These are phyloP conservation scores for Potorous gilbertii DNA, from an alignment of 2,797 vertebrate genomes.

Conservation along the genomic window DNA sequence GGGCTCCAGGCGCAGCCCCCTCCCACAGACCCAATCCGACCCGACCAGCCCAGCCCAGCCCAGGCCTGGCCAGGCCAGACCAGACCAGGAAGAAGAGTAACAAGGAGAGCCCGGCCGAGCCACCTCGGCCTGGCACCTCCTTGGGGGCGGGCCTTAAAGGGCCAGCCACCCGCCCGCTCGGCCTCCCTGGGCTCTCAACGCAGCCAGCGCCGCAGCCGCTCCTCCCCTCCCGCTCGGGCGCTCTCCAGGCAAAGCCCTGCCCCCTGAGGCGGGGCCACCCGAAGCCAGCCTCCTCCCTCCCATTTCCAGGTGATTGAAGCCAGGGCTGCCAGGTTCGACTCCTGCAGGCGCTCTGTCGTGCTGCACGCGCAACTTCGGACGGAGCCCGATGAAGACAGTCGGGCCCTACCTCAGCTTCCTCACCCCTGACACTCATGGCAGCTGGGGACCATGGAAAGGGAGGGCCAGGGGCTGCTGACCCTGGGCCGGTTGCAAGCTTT, in stretches of 20 bases:
- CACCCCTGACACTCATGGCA: neutral
- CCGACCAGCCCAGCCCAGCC: neutral
- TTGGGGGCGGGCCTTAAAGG: constrained; percentile 78
- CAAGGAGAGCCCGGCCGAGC: neutral
- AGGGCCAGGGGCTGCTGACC: neutral
- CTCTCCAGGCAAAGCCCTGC: neutral
- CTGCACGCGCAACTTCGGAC: neutral
- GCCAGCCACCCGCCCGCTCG: constrained; percentile 55
- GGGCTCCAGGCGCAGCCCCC: neutral
- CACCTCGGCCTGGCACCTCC: constrained; percentile 71
- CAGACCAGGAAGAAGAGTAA: constrained; percentile 69
- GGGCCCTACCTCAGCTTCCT: neutral
- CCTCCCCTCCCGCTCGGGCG: constrained; percentile 11
- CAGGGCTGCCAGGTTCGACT: neutral
- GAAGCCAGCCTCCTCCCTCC: neutral
- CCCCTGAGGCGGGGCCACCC: neutral
- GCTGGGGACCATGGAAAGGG: neutral
- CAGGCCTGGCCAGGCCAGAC: constrained; percentile 56
- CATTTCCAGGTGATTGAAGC: neutral
- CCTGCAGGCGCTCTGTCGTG: neutral
- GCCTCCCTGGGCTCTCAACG: neutral
- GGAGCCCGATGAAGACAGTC: neutral
- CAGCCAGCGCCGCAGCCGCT: neutral
- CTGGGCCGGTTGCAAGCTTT: neutral
- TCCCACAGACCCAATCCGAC: constrained; percentile 34